Percentiles rank a stretch among this genome's conserved stretches.
These are phyloP conservation scores for Desmodus rotundus DNA, from an alignment of 2,113 vertebrate genomes.

Conservation along the genomic window DNA sequence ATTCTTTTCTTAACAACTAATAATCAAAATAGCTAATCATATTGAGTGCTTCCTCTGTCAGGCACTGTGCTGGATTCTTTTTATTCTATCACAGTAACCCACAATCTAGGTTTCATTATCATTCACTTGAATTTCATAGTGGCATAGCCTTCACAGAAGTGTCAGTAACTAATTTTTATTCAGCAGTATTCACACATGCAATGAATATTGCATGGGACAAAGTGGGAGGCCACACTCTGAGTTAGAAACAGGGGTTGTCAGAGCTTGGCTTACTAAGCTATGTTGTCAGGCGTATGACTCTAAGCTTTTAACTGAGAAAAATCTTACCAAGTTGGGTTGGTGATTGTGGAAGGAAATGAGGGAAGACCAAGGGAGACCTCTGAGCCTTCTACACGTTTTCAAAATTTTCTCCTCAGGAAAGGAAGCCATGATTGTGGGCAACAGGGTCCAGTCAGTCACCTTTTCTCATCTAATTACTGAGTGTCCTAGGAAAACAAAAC, in stretches of 20 bases:
- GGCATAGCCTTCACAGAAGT: not conserved
- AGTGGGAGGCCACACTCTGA: not conserved
- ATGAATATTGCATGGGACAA: not conserved
- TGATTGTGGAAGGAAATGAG: not conserved
- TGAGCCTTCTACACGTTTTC: not conserved
- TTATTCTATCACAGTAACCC: not conserved
- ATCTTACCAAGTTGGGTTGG: not conserved
- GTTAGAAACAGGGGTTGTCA: not conserved
- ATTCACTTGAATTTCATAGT: not conserved
- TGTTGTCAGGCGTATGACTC: not conserved
- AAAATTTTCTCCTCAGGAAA: not conserved
- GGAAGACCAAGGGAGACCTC: not conserved
- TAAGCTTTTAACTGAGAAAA: not conserved
- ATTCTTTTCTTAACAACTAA: conserved; percentile 6
- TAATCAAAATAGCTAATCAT: not conserved
- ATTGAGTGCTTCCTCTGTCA: not conserved
- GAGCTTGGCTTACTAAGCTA: not conserved
- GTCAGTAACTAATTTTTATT: not conserved
- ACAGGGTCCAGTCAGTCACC: not conserved
- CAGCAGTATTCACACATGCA: not conserved
- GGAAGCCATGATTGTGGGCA: not conserved
- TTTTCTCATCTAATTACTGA: not conserved
- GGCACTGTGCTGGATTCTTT: not conserved
- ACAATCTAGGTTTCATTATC: not conserved
- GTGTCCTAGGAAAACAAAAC: conserved; percentile 44